phyloP scores from a whole-genome alignment of 2,113 vertebrate genomes.

The Rhinolophus sinicus region DNA sequence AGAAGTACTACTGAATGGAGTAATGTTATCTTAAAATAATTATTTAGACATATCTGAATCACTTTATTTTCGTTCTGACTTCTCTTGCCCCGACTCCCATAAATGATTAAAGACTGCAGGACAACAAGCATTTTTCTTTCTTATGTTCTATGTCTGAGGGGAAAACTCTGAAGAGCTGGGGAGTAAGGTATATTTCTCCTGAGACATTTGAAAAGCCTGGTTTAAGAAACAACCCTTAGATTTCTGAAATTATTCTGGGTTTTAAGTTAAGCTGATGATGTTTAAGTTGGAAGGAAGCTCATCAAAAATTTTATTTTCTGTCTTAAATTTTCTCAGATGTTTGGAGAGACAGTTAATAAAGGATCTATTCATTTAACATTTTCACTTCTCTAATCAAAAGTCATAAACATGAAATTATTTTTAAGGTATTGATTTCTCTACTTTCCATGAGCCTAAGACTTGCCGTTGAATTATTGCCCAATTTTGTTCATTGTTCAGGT shows the following conservation, averaged over 20 bases:
- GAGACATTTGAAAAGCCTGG: background rate
- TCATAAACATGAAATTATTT: background rate
- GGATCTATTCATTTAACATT: background rate
- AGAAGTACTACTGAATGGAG: background rate
- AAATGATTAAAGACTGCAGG: rapidly evolving
- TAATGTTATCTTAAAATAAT: background rate
- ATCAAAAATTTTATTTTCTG: background rate
- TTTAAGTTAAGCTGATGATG: background rate
- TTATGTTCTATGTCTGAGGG: background rate
- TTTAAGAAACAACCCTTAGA: background rate
- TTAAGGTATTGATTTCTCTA: background rate
- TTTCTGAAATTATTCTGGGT: background rate
- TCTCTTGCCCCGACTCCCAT: background rate
- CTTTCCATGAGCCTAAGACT: background rate
- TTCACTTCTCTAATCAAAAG: background rate
- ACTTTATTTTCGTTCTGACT: background rate
- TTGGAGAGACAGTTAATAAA: background rate
- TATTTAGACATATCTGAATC: background rate
- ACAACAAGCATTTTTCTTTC: background rate
- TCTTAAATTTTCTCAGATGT: background rate
- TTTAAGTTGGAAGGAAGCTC: background rate
- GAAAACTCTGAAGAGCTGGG: background rate
- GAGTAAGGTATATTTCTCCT: background rate
- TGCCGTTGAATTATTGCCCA: background rate
- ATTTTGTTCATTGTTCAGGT: background rate